These are phyloP conservation scores for Palloptera scutellata DNA, from an alignment of 2,888 invertebrate genomes.

Conservation along the genomic window DNA sequence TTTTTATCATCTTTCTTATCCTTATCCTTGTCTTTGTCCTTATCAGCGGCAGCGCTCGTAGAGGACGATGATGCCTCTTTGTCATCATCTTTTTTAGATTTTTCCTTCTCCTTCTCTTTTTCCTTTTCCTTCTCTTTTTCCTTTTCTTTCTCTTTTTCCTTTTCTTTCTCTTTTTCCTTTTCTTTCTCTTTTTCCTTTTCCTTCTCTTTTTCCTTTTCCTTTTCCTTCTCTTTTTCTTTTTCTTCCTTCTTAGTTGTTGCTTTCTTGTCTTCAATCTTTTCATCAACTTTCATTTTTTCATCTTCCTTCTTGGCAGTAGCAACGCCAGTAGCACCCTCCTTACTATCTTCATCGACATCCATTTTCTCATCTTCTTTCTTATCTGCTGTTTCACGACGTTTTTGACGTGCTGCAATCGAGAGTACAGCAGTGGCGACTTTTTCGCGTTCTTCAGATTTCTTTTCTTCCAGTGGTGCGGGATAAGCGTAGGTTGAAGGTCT, in stretches of 20 bases:
- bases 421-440: slow-evolving; percentile 97
- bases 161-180: slow-evolving; percentile 61
- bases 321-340: slow-evolving; percentile 62
- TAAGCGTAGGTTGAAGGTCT: slow-evolving; percentile 96
- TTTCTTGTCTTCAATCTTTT: slow-evolving; percentile 49
- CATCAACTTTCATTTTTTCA: slow-evolving; percentile 56
- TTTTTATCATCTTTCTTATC: slow-evolving; percentile 65
- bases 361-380: slow-evolving; percentile 79
- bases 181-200: slow-evolving; percentile 53
- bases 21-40: slow-evolving; percentile 49
- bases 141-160: slow-evolving; percentile 54
- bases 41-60: slow-evolving; percentile 45
- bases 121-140: slow-evolving; percentile 48
- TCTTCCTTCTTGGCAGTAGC: slow-evolving; percentile 65
- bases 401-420: slow-evolving; percentile 93
- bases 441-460: slow-evolving; percentile 97
- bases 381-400: slow-evolving; percentile 80
- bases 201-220: slow-evolving; percentile 57
- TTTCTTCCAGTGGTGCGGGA: slow-evolving; percentile 95
- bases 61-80: slow-evolving; percentile 64
- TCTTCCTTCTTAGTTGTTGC: slow-evolving; percentile 51
- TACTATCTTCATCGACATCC: slow-evolving; percentile 80
- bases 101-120: slow-evolving; percentile 60
- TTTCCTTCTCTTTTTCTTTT: slow-evolving; percentile 60
- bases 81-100: slow-evolving; percentile 57